phyloP scores from a whole-genome alignment of 2,888 invertebrate genomes.

The Troilus luridus region DNA sequence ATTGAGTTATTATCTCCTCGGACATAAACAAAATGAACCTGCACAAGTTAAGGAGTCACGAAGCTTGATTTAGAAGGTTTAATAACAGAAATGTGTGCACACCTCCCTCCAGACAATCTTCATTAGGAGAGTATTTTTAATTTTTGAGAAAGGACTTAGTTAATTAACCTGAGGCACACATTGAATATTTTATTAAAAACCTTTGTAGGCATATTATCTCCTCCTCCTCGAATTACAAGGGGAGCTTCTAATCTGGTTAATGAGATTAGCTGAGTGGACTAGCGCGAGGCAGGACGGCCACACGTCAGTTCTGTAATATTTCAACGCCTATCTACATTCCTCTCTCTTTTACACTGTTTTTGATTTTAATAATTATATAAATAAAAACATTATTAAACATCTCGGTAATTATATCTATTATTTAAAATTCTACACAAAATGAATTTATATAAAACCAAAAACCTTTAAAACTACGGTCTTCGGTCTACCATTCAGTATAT shows the following conservation, averaged over 20 bases:
- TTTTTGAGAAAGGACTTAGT: conserved; percentile 53
- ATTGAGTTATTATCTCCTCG: not conserved
- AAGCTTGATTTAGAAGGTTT: conserved; percentile 32
- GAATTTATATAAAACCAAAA: no score
- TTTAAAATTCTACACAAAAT: no score
- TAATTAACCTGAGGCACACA: conserved; percentile 45
- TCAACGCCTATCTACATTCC: not conserved
- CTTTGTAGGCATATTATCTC: conserved; percentile 19
- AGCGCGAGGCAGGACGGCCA: not conserved
- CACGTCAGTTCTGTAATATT: not conserved
- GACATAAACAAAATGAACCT: not conserved
- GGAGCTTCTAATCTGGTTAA: conserved; percentile 30
- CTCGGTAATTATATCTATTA: no score
- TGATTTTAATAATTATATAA: no score
- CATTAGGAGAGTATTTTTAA: conserved; percentile 46
- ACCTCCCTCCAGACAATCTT: conserved; percentile 34
- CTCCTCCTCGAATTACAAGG: conserved; percentile 33
- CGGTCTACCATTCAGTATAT: no score
- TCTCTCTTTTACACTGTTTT: not conserved
- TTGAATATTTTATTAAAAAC: conserved; percentile 54
- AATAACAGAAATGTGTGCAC: conserved; percentile 37
- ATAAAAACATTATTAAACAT: no score
- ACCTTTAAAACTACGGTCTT: no score
- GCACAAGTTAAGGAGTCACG: conserved; percentile 19
- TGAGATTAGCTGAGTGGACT: conserved; percentile 32